Evolutionary conservation across 2,113 vertebrate species (phyloP).

Genomic region (Glareola pratincola): DNA sequence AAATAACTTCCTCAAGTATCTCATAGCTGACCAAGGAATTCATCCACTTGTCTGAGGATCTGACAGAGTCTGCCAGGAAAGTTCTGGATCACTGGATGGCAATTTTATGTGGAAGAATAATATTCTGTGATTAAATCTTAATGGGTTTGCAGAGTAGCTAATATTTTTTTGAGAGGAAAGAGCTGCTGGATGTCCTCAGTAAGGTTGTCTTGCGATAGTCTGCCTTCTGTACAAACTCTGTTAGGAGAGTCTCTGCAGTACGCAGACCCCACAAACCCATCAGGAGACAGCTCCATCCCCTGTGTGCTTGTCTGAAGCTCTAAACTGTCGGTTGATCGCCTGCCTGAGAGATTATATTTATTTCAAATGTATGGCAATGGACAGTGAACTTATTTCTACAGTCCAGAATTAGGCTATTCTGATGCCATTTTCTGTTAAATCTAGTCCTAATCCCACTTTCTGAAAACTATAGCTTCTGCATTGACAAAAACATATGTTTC

Average conservation of each 20-base stretch:
- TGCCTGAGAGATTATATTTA: neutral
- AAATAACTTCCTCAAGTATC: neutral
- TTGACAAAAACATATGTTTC: neutral
- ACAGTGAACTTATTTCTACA: neutral
- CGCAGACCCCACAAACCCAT: neutral
- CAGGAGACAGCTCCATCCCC: neutral
- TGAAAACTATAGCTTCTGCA: neutral
- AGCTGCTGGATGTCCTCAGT: neutral
- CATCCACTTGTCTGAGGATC: neutral
- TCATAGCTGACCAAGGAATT: neutral
- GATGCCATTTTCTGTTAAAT: neutral
- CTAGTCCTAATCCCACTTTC: neutral
- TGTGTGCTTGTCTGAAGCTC: neutral
- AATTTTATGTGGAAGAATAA: slow-evolving; percentile 8
- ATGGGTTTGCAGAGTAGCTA: slow-evolving; percentile 4
- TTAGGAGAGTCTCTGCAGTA: neutral
- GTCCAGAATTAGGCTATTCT: neutral
- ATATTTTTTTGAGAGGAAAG: neutral
- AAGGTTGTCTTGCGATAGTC: neutral
- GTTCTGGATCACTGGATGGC: neutral
- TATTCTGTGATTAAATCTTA: slow-evolving; percentile 24
- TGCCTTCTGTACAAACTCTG: neutral
- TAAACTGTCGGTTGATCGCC: neutral
- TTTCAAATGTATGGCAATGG: neutral
- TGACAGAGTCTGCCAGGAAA: neutral